Percentiles rank a stretch among this genome's conserved stretches.
These are phyloP conservation scores for Phrynosoma blainvillii DNA, from an alignment of 2,113 vertebrate genomes.

Conservation along the genomic window DNA sequence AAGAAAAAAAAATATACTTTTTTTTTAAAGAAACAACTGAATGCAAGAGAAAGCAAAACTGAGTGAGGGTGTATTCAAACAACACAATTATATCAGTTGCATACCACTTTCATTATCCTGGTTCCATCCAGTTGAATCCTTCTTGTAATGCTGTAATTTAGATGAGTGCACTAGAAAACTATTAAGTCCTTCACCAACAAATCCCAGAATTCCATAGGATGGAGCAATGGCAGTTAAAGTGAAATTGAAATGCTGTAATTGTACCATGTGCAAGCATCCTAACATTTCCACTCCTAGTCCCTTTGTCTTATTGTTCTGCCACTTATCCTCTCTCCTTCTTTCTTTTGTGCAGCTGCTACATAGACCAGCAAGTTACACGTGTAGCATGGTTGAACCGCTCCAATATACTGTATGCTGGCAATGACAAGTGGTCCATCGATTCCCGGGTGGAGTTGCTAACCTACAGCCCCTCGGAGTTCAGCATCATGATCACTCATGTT, in stretches of 20 bases:
- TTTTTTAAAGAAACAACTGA: too few species aligned
- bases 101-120: too few species aligned
- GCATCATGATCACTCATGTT: conserved; percentile 86
- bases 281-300: too few species aligned
- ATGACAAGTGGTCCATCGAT: conserved; percentile 92
- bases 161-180: background rate
- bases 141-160: background rate
- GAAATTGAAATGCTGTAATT: too few species aligned
- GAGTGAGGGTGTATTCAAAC: too few species aligned
- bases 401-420: conserved; percentile 90
- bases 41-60: background rate
- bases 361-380: conserved; percentile 88
- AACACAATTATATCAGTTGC: too few species aligned
- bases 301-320: background rate
- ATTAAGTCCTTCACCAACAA: too few species aligned
- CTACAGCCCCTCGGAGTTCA: conserved; percentile 88
- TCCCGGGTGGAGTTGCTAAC: conserved; percentile 84
- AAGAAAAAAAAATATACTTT: too few species aligned
- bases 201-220: too few species aligned
- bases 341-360: conserved; percentile 81
- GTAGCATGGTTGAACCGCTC: conserved; percentile 94
- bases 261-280: too few species aligned
- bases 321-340: background rate
- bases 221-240: too few species aligned
- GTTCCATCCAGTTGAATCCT: too few species aligned